phyloP scores from a whole-genome alignment of 2,113 vertebrate species.

The Corythornis cristatus region DNA sequence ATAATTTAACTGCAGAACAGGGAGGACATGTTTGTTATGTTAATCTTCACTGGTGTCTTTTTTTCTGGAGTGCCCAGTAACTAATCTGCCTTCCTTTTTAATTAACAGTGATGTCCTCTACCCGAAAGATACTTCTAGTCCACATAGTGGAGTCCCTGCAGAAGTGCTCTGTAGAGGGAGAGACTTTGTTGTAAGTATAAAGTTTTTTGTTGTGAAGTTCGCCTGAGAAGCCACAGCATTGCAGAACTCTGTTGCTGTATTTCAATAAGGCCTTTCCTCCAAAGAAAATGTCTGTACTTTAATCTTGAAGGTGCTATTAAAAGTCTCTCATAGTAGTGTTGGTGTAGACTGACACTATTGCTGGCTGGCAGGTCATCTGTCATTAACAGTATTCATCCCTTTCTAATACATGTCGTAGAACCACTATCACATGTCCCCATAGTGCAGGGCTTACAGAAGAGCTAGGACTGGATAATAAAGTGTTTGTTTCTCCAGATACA shows the following conservation, averaged over 20 bases:
- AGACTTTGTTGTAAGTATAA: constrained; percentile 92
- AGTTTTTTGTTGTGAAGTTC: neutral
- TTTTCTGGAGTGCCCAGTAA: neutral
- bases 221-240: neutral
- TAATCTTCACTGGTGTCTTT: neutral
- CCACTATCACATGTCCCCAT: neutral
- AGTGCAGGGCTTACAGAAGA: neutral
- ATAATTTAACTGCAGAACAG: constrained; percentile 36
- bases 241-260: neutral
- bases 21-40: neutral
- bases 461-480: neutral
- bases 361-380: constrained; percentile 24
- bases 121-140: constrained; percentile 94
- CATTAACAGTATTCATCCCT: neutral
- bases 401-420: neutral
- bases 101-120: constrained; percentile 91
- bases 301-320: neutral
- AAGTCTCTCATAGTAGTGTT: neutral
- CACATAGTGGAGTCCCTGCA: constrained; percentile 93
- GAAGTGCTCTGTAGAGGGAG: constrained; percentile 95
- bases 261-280: neutral
- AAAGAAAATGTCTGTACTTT: neutral
- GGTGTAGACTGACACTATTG: neutral
- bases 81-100: constrained; percentile 18
- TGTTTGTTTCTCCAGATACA: neutral